These are phyloP conservation scores for Andrena cerasifolii DNA, from an alignment of 1,140 invertebrate genomes.

Conservation along the genomic window DNA sequence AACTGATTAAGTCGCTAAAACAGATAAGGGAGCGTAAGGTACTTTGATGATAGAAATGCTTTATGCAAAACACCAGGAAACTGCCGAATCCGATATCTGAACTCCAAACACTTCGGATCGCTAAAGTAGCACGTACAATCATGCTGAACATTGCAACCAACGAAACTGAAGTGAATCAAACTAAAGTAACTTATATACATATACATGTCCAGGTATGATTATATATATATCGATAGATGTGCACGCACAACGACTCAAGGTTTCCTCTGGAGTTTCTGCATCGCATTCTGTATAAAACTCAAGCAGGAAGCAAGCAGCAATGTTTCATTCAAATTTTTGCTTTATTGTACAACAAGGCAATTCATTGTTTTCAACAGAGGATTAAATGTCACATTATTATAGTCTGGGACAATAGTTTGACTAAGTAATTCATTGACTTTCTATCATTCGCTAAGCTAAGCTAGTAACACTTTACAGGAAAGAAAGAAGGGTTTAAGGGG, in stretches of 20 bases:
- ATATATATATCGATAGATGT: slow-evolving; percentile 8
- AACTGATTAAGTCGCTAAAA: slow-evolving; percentile 54
- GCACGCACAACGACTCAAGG: slow-evolving; percentile 11
- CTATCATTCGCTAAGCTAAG: slow-evolving; percentile 76
- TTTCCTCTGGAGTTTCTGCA: slow-evolving; percentile 56
- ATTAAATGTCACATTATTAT: slow-evolving; percentile 78
- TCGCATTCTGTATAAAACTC: slow-evolving; percentile 65
- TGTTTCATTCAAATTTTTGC: slow-evolving; percentile 77
- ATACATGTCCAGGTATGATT: background rate
- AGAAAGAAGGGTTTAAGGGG: slow-evolving; percentile 76
- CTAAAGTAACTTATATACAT: background rate
- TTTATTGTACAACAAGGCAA: slow-evolving; percentile 81
- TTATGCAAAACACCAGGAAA: slow-evolving; percentile 63
- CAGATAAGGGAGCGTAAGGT: slow-evolving; percentile 49
- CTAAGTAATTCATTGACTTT: slow-evolving; percentile 75
- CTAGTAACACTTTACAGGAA: slow-evolving; percentile 77
- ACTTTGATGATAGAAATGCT: slow-evolving; percentile 54
- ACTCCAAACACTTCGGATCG: background rate
- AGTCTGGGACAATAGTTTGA: slow-evolving; percentile 73
- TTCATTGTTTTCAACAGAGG: slow-evolving; percentile 79
- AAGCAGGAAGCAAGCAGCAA: slow-evolving; percentile 77
- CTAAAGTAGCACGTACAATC: background rate
- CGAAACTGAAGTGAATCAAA: slow-evolving; percentile 4
- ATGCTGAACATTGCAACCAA: slow-evolving; percentile 6
- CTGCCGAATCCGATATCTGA: slow-evolving; percentile 25